phyloP scores from a whole-genome alignment of 2,797 vertebrate genomes.

The Miichthys miiuy region DNA sequence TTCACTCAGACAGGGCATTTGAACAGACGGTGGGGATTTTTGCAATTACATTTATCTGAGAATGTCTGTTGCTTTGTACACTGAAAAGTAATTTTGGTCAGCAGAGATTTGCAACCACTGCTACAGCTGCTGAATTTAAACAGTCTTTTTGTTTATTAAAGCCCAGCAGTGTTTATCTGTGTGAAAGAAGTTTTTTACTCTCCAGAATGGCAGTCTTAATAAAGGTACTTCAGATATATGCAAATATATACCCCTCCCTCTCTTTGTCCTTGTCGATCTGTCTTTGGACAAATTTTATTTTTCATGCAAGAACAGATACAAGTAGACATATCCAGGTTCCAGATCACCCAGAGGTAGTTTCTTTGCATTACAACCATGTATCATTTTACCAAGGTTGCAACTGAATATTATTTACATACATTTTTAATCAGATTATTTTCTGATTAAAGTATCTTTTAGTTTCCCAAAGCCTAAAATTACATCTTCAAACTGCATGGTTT shows the following conservation, averaged over 20 bases:
- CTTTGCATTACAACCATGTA: background rate
- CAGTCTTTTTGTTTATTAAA: conserved; percentile 70
- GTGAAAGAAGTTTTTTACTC: conserved; percentile 47
- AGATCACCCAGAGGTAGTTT: conserved; percentile 12
- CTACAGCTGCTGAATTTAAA: conserved; percentile 74
- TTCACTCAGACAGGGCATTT: conserved; percentile 56
- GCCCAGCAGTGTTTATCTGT: conserved; percentile 60
- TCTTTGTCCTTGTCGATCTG: conserved; percentile 42
- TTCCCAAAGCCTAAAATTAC: background rate
- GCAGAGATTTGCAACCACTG: conserved; percentile 63
- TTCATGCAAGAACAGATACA: conserved; percentile 38
- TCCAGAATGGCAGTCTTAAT: conserved; percentile 51
- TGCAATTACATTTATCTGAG: conserved; percentile 81
- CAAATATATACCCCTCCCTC: conserved; percentile 54
- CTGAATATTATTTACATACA: conserved; percentile 10
- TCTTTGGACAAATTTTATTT: conserved; percentile 56
- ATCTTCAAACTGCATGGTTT: background rate
- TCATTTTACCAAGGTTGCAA: background rate
- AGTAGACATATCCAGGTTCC: background rate
- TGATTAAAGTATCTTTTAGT: background rate
- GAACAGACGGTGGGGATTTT: conserved; percentile 70
- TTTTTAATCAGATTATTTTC: background rate
- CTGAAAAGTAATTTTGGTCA: conserved; percentile 76
- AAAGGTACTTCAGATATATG: conserved; percentile 69
- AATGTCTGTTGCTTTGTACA: conserved; percentile 70